Evolutionary conservation across 2,888 invertebrate species (phyloP), one percentile per base, ranked within the genome.

Genomic region (Tricholauxania praeusta): DNA sequence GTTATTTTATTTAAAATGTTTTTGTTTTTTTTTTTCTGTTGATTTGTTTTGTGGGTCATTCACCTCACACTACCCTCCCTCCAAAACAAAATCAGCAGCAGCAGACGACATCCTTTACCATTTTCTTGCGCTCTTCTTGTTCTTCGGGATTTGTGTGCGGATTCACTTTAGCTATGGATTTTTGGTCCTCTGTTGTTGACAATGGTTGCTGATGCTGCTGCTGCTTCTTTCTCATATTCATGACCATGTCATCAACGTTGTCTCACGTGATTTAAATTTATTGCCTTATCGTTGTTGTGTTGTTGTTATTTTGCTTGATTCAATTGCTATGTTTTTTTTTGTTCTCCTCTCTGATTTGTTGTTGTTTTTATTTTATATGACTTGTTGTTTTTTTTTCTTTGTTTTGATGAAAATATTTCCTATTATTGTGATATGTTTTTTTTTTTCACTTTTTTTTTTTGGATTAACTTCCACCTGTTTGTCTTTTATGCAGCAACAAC

Each of bases 21-120:
- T 70, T 19, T 67, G 28, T 14, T 67, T 19, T 67, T 57, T 14
- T 67, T 19, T 67, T 8, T 67, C 57, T 57, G 48, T 67, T 55
- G 66, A 48, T 65, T 19, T 57, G 48, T 17, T 64, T 53, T 28
- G 62, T 55, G 32, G 65, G 52, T 52, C 65, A 65, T 66, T 71
- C 55, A 67, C 67, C 67, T 48, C 48, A 12, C 63, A 48, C 47
- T 15, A 14, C 7, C 57, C 48, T 32, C 55, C 19, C 19, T 39
- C 39, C 39, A 39, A n/a, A n/a, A 10, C 10, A 10, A 28, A 28
- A 28, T 28, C 28, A 39, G 39, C 39, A 39, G 10, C 39, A 39
- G 7, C 39, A 39, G 39, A 10, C 39, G 10, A 10, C 39, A 39
- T 39, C 49, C 47, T 22, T 14, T 19, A n/a, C n/a, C 63, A 63